Conservation (phyloP, 1,140 invertebrate species). For the Dryas iulia region DNA sequence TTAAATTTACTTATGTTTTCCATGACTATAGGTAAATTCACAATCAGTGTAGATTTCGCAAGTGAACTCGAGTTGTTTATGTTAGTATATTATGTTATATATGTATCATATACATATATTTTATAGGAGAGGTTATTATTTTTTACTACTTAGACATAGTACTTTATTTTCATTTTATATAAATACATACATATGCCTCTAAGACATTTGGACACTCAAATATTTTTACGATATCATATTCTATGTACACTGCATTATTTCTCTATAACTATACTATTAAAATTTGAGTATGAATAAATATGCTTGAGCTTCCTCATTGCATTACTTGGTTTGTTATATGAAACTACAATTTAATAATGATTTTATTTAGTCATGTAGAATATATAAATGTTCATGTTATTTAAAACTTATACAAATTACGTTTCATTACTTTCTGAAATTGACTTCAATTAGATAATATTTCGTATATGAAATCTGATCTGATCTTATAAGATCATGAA, state of each 20-base stretch:
- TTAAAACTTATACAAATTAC: background rate
- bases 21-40: background rate
- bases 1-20: background rate
- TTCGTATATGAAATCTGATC: no score
- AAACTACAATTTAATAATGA: background rate
- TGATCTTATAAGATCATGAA: background rate
- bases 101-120: background rate
- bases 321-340: background rate
- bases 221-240: conserved; percentile 3
- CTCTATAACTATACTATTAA: background rate
- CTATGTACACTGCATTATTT: conserved; percentile 8
- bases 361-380: background rate
- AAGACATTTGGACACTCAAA: conserved; percentile 10
- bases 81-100: background rate
- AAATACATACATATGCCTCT: conserved; percentile 2
- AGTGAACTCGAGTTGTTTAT: conserved; percentile 9
- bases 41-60: background rate
- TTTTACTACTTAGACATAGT: background rate
- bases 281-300: background rate
- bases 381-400: background rate
- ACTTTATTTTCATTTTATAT: background rate
- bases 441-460: conserved; percentile 3
- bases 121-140: background rate
- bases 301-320: background rate
- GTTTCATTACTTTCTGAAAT: conserved; percentile 5